Percentiles rank a stretch among this genome's conserved stretches.
Evolutionary conservation across 2,888 invertebrate genomes (phyloP).

Genomic region (Drosophila lacicola): DNA sequence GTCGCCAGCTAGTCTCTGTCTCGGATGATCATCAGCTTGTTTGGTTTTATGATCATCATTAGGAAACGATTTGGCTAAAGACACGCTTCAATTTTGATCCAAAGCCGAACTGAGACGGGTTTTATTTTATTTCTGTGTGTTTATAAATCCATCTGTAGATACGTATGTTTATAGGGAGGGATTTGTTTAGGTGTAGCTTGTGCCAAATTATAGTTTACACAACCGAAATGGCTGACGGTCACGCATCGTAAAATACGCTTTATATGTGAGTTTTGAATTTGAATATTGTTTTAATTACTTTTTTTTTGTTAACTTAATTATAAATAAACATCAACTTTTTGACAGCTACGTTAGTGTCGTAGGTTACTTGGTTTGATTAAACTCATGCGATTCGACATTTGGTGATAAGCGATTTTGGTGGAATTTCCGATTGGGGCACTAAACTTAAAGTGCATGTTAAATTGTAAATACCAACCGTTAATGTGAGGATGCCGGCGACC

Average conservation of each 20-base stretch:
- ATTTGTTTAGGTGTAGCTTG: conserved; percentile 29
- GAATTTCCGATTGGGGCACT: no score
- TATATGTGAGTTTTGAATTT: conserved; percentile 47
- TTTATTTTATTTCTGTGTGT: conserved; percentile 11
- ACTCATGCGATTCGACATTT: neutral
- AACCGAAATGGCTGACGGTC: conserved; percentile 53
- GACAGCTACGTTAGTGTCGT: conserved; percentile 12
- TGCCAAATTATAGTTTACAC: conserved; percentile 60
- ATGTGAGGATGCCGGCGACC: conserved; percentile 71
- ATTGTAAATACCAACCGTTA: conserved; percentile 75
- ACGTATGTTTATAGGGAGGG: neutral
- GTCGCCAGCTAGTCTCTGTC: conserved; percentile 36
- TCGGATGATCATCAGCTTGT: conserved; percentile 40
- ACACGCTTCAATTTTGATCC: conserved; percentile 45
- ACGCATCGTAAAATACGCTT: conserved; percentile 60
- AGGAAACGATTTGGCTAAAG: conserved; percentile 55
- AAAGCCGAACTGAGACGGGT: conserved; percentile 41
- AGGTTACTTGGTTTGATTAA: conserved; percentile 8
- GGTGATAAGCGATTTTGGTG: conserved; percentile 2
- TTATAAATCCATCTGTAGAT: neutral
- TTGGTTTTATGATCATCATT: conserved; percentile 60
- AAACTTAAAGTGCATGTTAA: neutral
- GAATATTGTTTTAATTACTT: conserved; percentile 15
- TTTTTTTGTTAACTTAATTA: neutral
- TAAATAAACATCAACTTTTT: conserved; percentile 28